Conservation (phyloP, 1,140 invertebrate species). For the Temnothorax curvispinosus region DNA sequence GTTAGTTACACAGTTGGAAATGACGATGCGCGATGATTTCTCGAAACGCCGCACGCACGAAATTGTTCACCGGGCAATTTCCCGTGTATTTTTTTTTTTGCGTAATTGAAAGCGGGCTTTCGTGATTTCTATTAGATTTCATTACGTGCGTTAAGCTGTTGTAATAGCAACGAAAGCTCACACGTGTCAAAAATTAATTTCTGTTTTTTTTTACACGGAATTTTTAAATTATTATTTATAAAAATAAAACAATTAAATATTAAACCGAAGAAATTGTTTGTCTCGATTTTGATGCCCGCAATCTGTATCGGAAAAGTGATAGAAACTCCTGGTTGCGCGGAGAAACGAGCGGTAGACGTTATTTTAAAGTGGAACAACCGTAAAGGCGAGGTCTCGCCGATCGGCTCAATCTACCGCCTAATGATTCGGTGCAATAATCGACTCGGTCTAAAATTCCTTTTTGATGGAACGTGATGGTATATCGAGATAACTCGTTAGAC, state of each 20-base stretch:
- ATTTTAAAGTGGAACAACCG: constrained; percentile 43
- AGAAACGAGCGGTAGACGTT: neutral
- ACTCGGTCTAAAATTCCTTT: neutral
- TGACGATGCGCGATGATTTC: neutral
- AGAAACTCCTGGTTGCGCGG: neutral
- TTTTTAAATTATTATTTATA: neutral
- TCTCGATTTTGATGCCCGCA: neutral
- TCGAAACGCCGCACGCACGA: constrained; percentile 2
- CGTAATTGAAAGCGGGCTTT: constrained; percentile 9
- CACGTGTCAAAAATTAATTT: neutral
- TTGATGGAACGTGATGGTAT: neutral
- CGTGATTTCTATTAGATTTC: neutral
- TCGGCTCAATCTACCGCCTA: neutral
- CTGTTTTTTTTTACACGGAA: too few species aligned
- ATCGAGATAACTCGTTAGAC: neutral
- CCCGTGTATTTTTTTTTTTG: neutral
- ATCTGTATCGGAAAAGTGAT: neutral
- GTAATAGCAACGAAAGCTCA: neutral
- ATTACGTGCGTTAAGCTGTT: neutral
- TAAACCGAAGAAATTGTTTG: neutral
- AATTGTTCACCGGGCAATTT: neutral
- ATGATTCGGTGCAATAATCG: neutral
- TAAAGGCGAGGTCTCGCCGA: neutral
- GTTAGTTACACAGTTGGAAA: constrained; percentile 25
- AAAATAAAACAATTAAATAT: neutral